Conservation (phyloP, 30 jellyfish, hydroid and myxozoan genomes). For the Sanderia malayensis region DNA sequence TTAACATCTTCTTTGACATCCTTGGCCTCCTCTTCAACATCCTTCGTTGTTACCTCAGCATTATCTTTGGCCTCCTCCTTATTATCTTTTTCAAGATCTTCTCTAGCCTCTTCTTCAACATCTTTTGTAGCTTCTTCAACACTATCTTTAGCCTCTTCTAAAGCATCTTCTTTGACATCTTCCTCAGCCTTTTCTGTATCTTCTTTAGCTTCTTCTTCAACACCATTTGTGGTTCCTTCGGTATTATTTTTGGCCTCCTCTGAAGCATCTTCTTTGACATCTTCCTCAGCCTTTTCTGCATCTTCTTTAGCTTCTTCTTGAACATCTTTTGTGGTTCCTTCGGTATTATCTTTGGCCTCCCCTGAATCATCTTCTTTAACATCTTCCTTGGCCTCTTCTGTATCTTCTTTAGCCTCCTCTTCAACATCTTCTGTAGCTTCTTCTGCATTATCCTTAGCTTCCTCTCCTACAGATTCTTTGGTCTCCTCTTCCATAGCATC, state of each 20-base stretch:
- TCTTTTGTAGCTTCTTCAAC: neutral
- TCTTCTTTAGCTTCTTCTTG: neutral
- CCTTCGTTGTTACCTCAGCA: neutral
- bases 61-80: neutral
- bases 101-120: conserved; percentile 1
- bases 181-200: no score
- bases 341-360: neutral
- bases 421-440: conserved; percentile 1
- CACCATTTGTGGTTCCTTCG: no score
- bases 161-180: neutral
- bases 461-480: neutral
- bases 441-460: neutral
- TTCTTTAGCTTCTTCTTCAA: no score
- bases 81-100: neutral
- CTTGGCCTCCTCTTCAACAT: no score
- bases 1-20: neutral
- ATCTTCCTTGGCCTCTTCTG: neutral
- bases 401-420: neutral
- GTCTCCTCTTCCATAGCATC: no score
- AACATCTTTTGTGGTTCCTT: neutral
- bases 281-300: neutral
- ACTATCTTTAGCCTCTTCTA: no score
- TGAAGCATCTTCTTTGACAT: neutral
- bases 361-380: neutral
- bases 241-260: neutral